Conservation (phyloP, 1,140 invertebrate species). For the Telenomus remus region DNA sequence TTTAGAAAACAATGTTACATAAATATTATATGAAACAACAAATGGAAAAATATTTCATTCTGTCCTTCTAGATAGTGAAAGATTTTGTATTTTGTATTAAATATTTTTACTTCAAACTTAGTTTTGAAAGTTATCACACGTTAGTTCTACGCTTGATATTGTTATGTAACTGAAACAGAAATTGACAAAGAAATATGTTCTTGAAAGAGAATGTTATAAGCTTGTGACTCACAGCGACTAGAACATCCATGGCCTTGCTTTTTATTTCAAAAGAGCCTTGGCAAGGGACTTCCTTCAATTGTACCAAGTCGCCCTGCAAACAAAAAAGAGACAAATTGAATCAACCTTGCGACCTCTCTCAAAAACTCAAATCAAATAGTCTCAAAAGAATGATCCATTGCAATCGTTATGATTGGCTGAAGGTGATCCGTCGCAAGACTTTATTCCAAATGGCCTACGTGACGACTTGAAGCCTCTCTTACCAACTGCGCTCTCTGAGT, state of each 20-base stretch:
- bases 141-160: too few relatives aligned
- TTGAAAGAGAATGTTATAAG: too few relatives aligned
- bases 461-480: neutral
- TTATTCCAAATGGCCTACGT: too few relatives aligned
- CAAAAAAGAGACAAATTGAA: slow-evolving; percentile 23
- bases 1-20: too few relatives aligned
- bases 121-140: too few relatives aligned
- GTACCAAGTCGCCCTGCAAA: slow-evolving; percentile 89
- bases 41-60: too few relatives aligned
- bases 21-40: too few relatives aligned
- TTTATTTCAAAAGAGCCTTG: slow-evolving; percentile 82
- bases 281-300: slow-evolving; percentile 81
- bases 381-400: neutral
- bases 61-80: too few relatives aligned
- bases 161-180: slow-evolving; percentile 4
- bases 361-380: slow-evolving; percentile 1
- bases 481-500: slow-evolving; percentile 16
- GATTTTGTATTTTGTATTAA: too few relatives aligned
- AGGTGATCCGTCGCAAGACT: too few relatives aligned
- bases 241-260: slow-evolving; percentile 84
- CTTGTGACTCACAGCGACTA: slow-evolving; percentile 81
- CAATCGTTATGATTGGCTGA: neutral
- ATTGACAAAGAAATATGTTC: neutral
- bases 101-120: too few relatives aligned
- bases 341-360: slow-evolving; percentile 3